Base-by-base conservation (phyloP, 2,797 vertebrate genomes). In the Rhabdophis nuchalis region DNA sequence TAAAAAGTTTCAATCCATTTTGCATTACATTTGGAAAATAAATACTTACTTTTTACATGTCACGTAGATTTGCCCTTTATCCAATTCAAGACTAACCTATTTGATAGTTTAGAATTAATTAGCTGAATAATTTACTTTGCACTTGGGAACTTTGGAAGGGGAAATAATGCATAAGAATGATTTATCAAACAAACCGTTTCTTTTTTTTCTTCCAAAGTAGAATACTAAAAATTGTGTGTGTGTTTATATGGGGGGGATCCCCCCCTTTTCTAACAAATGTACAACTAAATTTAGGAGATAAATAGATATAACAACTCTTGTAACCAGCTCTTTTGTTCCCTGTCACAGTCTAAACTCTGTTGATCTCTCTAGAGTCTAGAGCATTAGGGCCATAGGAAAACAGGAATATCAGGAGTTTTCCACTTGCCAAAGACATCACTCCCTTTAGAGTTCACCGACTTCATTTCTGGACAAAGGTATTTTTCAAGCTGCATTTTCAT, bases 401-500 rank as follows among this genome's bases (percentile, higher is more conserved):
- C 0, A 46, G 72, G 36, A 46, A 25, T 46, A 82, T 82, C 20
- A 12, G 72, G 10, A 12, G 23, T 46, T 82, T 82, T 46, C 72
- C 41, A 46, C 10, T 82, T 82, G 72, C 23, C 41, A 82, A 82
- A 82, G 41, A 46, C 72, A 46, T 46, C 1, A 4, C 20, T 82
- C 36, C 10, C 25, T 82, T 92, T 61, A n/a, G 20, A 88, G 82
- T n/a, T 60, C 68, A 20, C n/a, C 57, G 68, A 5, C 1, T 53
- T 27, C 93, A 96, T 95, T 92, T 95, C 94, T 89, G 94, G 94
- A 95, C 92, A 95, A 93, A 18, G 92, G 90, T 89, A 91, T 92
- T 96, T 94, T 94, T 96, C 92, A 96, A 96, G 96, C 94, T 96
- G 72, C 94, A 96, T 93, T 89, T 93, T 93, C 86, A 95, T 94